Conservation (phyloP, 2,113 vertebrate species). For the Scartelaos histophorus region DNA sequence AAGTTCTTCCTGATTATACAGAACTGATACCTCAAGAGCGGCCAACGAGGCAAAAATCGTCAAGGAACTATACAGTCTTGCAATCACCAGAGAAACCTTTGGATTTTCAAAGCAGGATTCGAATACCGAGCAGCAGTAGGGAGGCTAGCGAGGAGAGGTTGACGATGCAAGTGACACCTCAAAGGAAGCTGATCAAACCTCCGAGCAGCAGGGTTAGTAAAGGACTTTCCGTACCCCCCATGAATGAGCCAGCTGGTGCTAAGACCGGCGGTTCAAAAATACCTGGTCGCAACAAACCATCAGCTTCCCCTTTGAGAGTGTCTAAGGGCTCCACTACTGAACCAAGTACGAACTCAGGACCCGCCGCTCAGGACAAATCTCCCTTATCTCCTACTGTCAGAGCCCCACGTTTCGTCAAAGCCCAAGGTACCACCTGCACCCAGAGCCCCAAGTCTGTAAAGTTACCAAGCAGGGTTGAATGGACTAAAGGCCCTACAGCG, state of each 20-base stretch:
- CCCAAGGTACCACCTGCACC: slow-evolving; percentile 55
- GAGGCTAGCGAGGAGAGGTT: slow-evolving; percentile 63
- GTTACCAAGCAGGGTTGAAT: slow-evolving; percentile 54
- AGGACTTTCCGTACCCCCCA: slow-evolving; percentile 64
- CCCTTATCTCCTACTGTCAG: slow-evolving; percentile 75
- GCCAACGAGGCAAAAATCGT: slow-evolving; percentile 66
- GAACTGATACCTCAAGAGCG: slow-evolving; percentile 76
- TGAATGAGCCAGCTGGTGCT: slow-evolving; percentile 55
- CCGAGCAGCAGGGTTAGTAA: slow-evolving; percentile 58
- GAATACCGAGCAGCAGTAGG: slow-evolving; percentile 46
- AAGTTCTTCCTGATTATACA: slow-evolving; percentile 63
- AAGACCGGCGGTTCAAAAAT: slow-evolving; percentile 81
- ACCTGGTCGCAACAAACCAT: slow-evolving; percentile 76
- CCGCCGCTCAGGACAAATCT: slow-evolving; percentile 73
- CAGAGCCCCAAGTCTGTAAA: slow-evolving; percentile 70
- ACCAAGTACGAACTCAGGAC: slow-evolving; percentile 48
- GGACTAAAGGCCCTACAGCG: slow-evolving; percentile 59
- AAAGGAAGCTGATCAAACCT: slow-evolving; percentile 76
- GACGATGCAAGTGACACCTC: slow-evolving; percentile 63
- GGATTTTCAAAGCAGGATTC: slow-evolving; percentile 48
- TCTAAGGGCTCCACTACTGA: slow-evolving; percentile 54
- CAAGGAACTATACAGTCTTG: slow-evolving; percentile 69
- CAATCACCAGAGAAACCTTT: slow-evolving; percentile 74
- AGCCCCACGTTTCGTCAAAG: slow-evolving; percentile 77
- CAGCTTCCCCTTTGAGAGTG: slow-evolving; percentile 76